Evolutionary conservation across 2,113 vertebrate genomes (phyloP), one percentile per base, ranked within the genome.

Genomic region (Pluvialis apricaria): DNA sequence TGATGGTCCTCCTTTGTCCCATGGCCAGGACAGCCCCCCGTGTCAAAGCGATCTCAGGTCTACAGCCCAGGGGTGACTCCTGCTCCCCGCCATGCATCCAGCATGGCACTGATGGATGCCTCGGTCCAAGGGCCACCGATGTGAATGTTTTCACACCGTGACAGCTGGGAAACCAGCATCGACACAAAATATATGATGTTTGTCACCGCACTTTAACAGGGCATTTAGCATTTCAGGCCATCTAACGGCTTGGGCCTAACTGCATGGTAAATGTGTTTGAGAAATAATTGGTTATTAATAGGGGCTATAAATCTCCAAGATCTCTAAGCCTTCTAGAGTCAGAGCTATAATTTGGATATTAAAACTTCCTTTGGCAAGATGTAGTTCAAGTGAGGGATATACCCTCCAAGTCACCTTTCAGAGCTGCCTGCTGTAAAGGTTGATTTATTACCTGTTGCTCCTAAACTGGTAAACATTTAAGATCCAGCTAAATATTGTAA

Each of bases 271-370:
- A 93, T 10, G n/a, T 70, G 76, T 66, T 82, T 40, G 90, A 94
- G 92, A 71, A 97, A 95, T 97, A 97, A 97, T 97, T 97, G 96
- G 90, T 96, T 97, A 95, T 97, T 97, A 97, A 97, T 97, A 87
- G 93, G 88, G 71, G 91, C 93, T 72, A 97, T 97, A 97, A 97
- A 97, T 97, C 94, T 97, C 95, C 9, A 5, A 22, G 71, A 89
- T 94, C 92, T 82, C 71, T 7, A 40, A 86, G 86, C 87, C 94
- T 96, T 91, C 92, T 51, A 60, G 90, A 79, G 93, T 91, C 68
- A n/a, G 40, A 95, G 91, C 81, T 84, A 52, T 94, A 85, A 97
- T 96, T 94, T 96, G 91, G 96, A 90, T 96, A 97, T 97, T 97
- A 97, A 96, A 97, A 94, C 92, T 96, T 97, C 91, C 94, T 69